Conservation (phyloP, 2,888 invertebrate species). For the Drosophila anomelani region DNA sequence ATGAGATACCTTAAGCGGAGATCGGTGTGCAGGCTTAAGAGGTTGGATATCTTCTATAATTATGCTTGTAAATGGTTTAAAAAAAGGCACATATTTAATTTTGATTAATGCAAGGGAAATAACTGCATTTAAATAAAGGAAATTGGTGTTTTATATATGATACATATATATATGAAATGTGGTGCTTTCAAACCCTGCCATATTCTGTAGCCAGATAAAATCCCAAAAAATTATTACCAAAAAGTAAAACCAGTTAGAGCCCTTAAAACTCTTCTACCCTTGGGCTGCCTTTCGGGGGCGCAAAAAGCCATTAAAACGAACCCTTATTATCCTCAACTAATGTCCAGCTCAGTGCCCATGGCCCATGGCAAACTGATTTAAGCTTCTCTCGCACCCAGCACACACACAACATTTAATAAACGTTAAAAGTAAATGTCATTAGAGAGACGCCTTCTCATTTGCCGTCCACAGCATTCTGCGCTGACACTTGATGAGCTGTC, state of each 20-base stretch:
- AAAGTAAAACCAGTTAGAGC: constrained; percentile 1
- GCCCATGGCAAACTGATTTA: constrained; percentile 65
- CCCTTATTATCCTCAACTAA: constrained; percentile 40
- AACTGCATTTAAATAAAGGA: not conserved
- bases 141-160: not conserved
- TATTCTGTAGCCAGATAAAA: not conserved
- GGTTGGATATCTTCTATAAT: not conserved
- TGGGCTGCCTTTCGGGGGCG: constrained; percentile 15
- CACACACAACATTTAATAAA: constrained; percentile 73
- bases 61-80: not conserved
- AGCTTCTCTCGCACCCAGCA: constrained; percentile 51
- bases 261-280: constrained; percentile 30
- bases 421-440: constrained; percentile 80
- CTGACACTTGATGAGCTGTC: constrained; percentile 83
- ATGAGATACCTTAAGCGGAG: constrained; percentile 20
- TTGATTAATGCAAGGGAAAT: not conserved
- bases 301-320: constrained; percentile 43
- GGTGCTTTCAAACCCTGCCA: not conserved
- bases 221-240: constrained; percentile 4
- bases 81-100: not conserved
- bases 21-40: not conserved
- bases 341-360: constrained; percentile 45
- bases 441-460: constrained; percentile 41
- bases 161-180: not conserved
- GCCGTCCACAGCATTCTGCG: constrained; percentile 39